Percentiles rank a stretch among this genome's conserved stretches.
These are phyloP conservation scores for Lepidocolaptes lacrymiger DNA, from an alignment of 2,797 vertebrate species.

Conservation along the genomic window DNA sequence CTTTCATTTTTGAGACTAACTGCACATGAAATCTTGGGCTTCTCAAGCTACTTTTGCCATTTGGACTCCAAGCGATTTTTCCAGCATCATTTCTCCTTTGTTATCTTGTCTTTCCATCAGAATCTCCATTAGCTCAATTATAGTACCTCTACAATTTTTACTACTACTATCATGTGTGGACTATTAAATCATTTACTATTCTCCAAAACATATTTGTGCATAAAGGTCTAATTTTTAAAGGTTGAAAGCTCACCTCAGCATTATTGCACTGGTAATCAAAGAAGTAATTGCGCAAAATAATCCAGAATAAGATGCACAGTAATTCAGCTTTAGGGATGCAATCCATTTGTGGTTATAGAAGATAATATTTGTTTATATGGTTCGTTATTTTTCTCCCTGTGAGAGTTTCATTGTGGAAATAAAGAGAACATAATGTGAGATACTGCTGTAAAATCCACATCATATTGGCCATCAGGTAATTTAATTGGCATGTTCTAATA, in stretches of 20 bases:
- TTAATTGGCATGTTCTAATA: not conserved
- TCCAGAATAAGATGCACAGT: conserved; percentile 45
- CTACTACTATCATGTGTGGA: not conserved
- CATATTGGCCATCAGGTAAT: not conserved
- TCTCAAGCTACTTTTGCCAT: conserved; percentile 47
- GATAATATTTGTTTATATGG: conserved; percentile 53
- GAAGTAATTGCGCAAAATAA: conserved; percentile 66
- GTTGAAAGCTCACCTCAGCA: conserved; percentile 56
- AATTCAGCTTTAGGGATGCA: conserved; percentile 57
- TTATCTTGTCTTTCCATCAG: conserved; percentile 65
- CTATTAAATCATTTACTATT: conserved; percentile 54
- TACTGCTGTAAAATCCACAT: not conserved
- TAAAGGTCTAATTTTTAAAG: conserved; percentile 61
- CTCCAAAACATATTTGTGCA: conserved; percentile 57
- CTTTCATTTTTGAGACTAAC: conserved; percentile 40
- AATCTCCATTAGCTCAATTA: conserved; percentile 62
- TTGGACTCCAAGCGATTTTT: conserved; percentile 71
- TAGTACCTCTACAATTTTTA: conserved; percentile 28
- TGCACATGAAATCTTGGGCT: conserved; percentile 32
- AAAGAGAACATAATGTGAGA: not conserved
- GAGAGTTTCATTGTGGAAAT: conserved; percentile 60
- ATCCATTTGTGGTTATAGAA: conserved; percentile 43
- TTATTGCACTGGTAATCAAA: conserved; percentile 68
- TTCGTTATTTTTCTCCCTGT: conserved; percentile 19
- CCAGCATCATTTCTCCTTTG: conserved; percentile 60